Percentiles rank a stretch among this genome's conserved stretches.
Evolutionary conservation across 2,113 vertebrate species (phyloP).

Genomic region (Rhabdomys dilectus): DNA sequence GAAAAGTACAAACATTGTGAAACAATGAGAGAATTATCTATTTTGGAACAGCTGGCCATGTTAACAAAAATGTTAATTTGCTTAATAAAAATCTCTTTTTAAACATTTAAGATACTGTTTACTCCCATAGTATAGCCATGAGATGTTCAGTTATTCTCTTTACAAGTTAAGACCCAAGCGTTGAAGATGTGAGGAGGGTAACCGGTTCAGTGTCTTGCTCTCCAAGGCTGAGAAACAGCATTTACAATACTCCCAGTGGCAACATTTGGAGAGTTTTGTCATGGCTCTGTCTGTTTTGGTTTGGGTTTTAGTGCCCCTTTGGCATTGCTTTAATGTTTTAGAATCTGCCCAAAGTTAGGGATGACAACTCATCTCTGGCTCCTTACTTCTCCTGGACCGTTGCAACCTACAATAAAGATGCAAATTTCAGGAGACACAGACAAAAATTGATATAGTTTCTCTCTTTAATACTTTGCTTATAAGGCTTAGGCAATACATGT

Average conservation of each 20-base stretch:
- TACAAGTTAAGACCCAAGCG: not conserved
- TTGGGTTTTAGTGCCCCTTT: not conserved
- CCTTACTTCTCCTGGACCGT: not conserved
- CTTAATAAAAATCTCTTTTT: not conserved
- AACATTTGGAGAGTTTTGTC: not conserved
- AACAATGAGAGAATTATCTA: not conserved
- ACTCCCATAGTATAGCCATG: not conserved
- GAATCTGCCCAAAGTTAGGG: not conserved
- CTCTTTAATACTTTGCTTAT: not conserved
- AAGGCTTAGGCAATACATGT: not conserved
- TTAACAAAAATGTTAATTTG: not conserved
- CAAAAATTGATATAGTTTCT: not conserved
- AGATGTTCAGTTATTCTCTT: not conserved
- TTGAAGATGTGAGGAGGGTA: not conserved
- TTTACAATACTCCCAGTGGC: not conserved
- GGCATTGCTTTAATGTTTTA: not conserved
- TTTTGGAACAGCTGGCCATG: not conserved
- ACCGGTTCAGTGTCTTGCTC: not conserved
- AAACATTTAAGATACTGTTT: not conserved
- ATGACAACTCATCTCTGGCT: not conserved
- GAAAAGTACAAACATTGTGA: not conserved
- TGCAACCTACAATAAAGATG: constrained; percentile 20
- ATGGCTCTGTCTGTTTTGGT: not conserved
- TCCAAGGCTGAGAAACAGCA: not conserved
- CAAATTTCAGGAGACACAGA: constrained; percentile 7